Base-by-base conservation (phyloP, 2,113 vertebrate species). In the Rallus limicola region DNA sequence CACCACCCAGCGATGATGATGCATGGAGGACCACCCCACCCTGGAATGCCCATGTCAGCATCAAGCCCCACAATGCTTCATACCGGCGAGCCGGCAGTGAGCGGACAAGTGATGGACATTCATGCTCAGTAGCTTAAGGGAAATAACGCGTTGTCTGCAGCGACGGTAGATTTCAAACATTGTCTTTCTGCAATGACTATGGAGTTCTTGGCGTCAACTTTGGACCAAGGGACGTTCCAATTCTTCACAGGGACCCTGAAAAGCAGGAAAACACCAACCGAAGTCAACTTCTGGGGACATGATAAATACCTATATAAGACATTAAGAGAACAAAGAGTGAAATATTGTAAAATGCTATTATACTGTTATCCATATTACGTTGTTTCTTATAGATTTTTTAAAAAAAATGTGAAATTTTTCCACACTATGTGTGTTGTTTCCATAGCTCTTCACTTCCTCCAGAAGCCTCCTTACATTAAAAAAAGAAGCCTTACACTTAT, bases 301-400 rank as follows among this genome's bases (percentile, higher is more conserved):
- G 98, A 98, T 99, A 98, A 99, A 99, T 99, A 99, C 98, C 98
- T 98, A 98, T 98, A 99, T 99, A 98, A 99, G 99, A 99, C 99
- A 98, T 98, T 98, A 98, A 98, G 98, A 98, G 98, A 99, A 98
- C 99, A 99, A 99, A 99, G 99, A 99, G 98, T 99, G 99, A 99
- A 99, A 98, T 99, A 99, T 99, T 99, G 99, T 99, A 99, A 97
- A 99, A 99, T 99, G 99, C 98, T 99, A 99, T 99, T 99, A 99
- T 99, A 99, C 99, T 99, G 99, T 99, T 99, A 99, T 99, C 99
- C 99, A 99, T 99, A 99, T 99, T 99, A 99, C 99, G 98, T 99
- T 99, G 99, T 99, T 99, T 99, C 99, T 99, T 99, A 99, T 99
- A 99, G 99, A 99, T 99, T 99, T 99, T 99, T 99, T 99, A 98